These are phyloP conservation scores for Hemicordylus capensis DNA, from an alignment of 2,113 vertebrate genomes.

Conservation along the genomic window DNA sequence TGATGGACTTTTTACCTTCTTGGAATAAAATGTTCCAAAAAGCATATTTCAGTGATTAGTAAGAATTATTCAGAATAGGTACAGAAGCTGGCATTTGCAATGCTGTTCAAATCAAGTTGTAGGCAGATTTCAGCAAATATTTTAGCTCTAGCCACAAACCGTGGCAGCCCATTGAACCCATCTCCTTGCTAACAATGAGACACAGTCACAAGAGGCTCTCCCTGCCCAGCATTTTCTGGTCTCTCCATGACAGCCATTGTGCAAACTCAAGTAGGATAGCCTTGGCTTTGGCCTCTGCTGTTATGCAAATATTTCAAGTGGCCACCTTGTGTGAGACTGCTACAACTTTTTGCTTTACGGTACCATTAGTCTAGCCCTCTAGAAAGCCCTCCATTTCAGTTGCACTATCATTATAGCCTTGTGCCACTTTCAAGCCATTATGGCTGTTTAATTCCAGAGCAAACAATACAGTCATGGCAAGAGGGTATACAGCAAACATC, in stretches of 20 bases:
- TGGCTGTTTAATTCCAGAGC: conserved; percentile 33
- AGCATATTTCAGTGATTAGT: not conserved
- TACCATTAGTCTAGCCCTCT: conserved; percentile 24
- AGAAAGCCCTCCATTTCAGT: not conserved
- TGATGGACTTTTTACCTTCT: not conserved
- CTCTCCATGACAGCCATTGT: not conserved
- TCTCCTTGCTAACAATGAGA: conserved; percentile 23
- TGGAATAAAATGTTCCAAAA: too few relatives aligned
- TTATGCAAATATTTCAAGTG: conserved; percentile 27
- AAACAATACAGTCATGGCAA: not conserved
- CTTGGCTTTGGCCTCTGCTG: conserved; percentile 6
- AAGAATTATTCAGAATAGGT: not conserved
- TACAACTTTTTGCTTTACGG: fast-evolving
- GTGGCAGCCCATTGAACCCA: not conserved
- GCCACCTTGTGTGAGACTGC: not conserved
- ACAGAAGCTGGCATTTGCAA: not conserved
- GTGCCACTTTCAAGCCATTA: conserved; percentile 31
- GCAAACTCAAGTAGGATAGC: not conserved
- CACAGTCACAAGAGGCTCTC: not conserved
- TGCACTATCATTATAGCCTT: conserved; percentile 29
- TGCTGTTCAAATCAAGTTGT: conserved; percentile 1
- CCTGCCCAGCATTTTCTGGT: not conserved
- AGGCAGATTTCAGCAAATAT: not conserved
- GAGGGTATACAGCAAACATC: not conserved
- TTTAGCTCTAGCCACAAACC: not conserved